These are phyloP conservation scores for Meandrina meandrites DNA, from an alignment of 92 coral and sea anemone genomes.

Conservation along the genomic window DNA sequence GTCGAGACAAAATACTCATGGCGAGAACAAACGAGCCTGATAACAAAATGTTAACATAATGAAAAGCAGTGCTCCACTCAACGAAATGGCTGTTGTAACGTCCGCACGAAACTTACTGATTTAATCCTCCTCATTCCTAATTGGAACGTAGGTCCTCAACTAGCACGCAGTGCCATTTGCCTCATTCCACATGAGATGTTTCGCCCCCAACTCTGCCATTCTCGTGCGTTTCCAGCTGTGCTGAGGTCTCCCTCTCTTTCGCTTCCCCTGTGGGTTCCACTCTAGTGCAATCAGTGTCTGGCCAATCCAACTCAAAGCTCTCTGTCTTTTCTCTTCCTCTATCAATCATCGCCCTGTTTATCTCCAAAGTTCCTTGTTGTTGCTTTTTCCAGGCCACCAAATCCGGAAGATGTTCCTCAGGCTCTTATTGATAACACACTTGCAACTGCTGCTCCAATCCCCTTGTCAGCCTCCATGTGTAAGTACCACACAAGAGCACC, in stretches of 20 bases:
- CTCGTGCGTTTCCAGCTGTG: too few species aligned
- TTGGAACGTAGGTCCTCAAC: background rate
- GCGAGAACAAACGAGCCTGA: too few species aligned
- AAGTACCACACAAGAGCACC: conserved; percentile 3
- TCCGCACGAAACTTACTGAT: too few species aligned
- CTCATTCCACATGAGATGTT: background rate
- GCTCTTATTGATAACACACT: conserved; percentile 29
- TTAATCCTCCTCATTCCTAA: background rate
- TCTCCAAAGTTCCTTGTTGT: conserved; percentile 24
- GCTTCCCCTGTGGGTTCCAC: conserved; percentile 20
- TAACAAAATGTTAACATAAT: too few species aligned
- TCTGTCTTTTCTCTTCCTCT: conserved; percentile 12
- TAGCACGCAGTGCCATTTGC: background rate
- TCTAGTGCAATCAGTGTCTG: conserved; percentile 14
- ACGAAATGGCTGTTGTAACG: too few species aligned
- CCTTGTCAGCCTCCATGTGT: conserved; percentile 6
- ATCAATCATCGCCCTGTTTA: conserved; percentile 20
- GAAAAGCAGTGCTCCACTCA: too few species aligned
- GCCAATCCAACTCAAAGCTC: conserved; percentile 28
- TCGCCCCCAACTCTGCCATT: too few species aligned
- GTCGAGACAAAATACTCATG: too few species aligned
- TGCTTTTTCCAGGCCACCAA: background rate
- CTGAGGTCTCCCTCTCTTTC: background rate
- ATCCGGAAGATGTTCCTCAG: conserved; percentile 25
- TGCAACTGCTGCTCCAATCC: conserved; percentile 22